Evolutionary conservation across 2,888 invertebrate genomes (phyloP).

Genomic region (Cantharis nigra): DNA sequence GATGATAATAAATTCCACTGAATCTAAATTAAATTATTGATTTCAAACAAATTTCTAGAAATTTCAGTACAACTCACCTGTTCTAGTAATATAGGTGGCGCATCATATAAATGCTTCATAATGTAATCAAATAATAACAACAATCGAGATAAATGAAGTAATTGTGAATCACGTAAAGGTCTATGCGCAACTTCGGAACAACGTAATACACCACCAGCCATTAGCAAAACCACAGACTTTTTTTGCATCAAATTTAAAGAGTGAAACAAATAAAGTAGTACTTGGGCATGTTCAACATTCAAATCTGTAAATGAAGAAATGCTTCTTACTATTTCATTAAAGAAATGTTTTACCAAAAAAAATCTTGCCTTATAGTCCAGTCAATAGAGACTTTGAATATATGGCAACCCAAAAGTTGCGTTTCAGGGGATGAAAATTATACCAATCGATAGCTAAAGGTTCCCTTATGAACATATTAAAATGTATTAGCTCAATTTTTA

Average conservation of each 20-base stretch:
- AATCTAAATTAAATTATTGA: conserved; percentile 55
- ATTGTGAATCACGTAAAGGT: conserved; percentile 68
- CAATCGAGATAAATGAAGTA: conserved; percentile 81
- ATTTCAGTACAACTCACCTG: conserved; percentile 65
- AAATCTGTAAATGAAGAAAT: conserved; percentile 66
- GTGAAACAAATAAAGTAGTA: conserved; percentile 91
- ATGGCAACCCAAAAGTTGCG: too few relatives aligned
- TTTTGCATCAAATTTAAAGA: conserved; percentile 95
- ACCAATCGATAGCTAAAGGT: too few relatives aligned
- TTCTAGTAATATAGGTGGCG: conserved; percentile 82
- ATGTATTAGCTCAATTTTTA: too few relatives aligned
- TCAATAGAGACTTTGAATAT: too few relatives aligned
- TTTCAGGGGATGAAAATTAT: too few relatives aligned
- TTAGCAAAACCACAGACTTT: conserved; percentile 86
- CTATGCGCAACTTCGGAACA: conserved; percentile 68
- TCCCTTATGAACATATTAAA: too few relatives aligned
- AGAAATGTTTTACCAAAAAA: too few relatives aligned
- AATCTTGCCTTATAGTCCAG: too few relatives aligned
- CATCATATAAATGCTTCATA: conserved; percentile 93
- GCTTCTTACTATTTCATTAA: too few relatives aligned
- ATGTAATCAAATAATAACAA: conserved; percentile 90
- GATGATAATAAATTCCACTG: conserved; percentile 81
- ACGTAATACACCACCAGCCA: conserved; percentile 74
- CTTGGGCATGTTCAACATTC: conserved; percentile 94
- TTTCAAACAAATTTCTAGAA: neutral